Evolutionary conservation across 2,888 invertebrate species (phyloP), one percentile per base, ranked within the genome.

Genomic region (Agrochola lota): DNA sequence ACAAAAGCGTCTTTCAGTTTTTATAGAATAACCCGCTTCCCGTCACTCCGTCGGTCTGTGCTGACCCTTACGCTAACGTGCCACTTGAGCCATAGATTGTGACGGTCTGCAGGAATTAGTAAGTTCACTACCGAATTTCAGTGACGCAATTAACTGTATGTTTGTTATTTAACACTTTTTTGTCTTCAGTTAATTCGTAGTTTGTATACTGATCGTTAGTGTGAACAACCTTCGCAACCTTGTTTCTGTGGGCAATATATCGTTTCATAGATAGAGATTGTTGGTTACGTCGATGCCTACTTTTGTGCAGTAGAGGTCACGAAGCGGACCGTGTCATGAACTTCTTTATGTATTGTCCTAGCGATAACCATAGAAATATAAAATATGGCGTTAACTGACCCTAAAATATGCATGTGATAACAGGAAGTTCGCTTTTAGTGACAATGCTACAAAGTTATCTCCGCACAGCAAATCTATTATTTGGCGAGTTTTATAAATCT

Each of bases 11-110:
- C 35, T 35, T 35, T 35, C 35, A 40, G n/a, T 60, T 62, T 6
- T 20, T 40, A n/a, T 20, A 17, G n/a, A 55, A 35, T 35, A 15
- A 49, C 15, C 35, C 35, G 20, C 35, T n/a, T 60, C 20, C 35
- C 4, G 12, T 20, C 60, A 12, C 4, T 60, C 7, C 35, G 20
- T 40, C 62, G n/a, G 35, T 69, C 35, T 69, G 17, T 7, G n/a
- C n/a, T 60, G 20, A 69, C 69, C 35, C 69, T 69, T 69, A 59
- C 87, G 78, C 89, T 88, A 87, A 85, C 83, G 86, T 87, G 81
- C 87, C 68, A 82, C 80, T 78, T 85, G 71, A 68, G 74, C 79
- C 73, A 60, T 80, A 84, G 75, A 81, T 82, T 84, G 84, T 80
- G 78, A 74, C 87, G 71, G 67, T 66, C 74, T 55, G 68, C 74